These are phyloP conservation scores for Ceratotherium simum DNA, from an alignment of 2,113 vertebrate species.

Conservation along the genomic window DNA sequence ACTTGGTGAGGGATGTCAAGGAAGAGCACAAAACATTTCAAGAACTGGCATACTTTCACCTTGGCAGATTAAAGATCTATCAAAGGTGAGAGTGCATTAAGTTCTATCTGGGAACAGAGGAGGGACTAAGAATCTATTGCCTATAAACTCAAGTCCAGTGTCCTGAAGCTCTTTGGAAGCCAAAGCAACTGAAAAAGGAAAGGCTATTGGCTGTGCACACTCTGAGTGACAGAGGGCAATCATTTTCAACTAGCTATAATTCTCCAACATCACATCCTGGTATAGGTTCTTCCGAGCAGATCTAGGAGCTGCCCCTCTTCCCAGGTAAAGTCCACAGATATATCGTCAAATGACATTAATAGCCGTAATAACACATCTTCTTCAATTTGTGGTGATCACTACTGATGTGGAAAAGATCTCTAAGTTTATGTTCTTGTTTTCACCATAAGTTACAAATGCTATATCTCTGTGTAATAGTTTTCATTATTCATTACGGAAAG, in stretches of 20 bases:
- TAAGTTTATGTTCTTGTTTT: background rate
- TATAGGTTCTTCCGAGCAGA: conserved; percentile 57
- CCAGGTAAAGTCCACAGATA: conserved; percentile 47
- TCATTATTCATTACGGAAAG: background rate
- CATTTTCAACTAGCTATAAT: conserved; percentile 51
- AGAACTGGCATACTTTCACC: background rate
- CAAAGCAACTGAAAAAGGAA: background rate
- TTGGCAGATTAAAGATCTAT: background rate
- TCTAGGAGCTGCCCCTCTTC: conserved; percentile 50
- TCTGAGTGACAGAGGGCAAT: background rate
- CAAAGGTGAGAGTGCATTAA: background rate
- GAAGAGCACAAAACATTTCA: background rate
- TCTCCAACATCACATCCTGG: conserved; percentile 59
- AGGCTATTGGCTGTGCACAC: background rate
- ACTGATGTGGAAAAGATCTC: background rate
- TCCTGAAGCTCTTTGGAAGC: background rate
- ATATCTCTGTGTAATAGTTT: background rate
- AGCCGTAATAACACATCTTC: background rate
- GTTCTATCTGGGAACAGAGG: background rate
- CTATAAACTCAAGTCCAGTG: background rate
- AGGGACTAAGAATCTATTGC: background rate
- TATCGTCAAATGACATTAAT: conserved; percentile 50
- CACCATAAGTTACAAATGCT: background rate
- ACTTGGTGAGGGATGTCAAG: background rate
- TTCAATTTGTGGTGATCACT: background rate